A percentile compares a stretch with the other conserved stretches of the same genome.
Conservation (phyloP, 2,888 invertebrate species). For the Plagodis pulveraria region DNA sequence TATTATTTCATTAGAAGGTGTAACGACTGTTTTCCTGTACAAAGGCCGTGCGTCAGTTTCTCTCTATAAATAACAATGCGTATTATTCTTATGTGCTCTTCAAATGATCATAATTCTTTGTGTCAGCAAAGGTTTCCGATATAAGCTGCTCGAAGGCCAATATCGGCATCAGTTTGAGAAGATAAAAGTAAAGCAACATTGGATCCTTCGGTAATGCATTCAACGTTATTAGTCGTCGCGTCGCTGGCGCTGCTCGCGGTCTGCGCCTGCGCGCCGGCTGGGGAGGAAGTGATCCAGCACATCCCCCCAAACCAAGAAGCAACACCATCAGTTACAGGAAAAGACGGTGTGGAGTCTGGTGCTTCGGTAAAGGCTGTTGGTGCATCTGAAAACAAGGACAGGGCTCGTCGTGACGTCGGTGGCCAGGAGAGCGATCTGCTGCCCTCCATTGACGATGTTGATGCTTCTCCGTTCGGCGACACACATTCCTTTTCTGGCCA, state of each 20-base stretch:
- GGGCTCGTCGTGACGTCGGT: slow-evolving; percentile 62
- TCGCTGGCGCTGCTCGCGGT: slow-evolving; percentile 72
- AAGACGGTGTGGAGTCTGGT: slow-evolving; percentile 72
- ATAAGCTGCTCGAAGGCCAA: slow-evolving; percentile 50
- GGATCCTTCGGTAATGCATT: slow-evolving; percentile 76
- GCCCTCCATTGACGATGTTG: slow-evolving; percentile 63
- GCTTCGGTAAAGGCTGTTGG: slow-evolving; percentile 72
- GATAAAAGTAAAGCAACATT: slow-evolving; percentile 63
- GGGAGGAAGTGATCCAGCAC: slow-evolving; percentile 72
- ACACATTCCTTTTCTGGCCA: slow-evolving; percentile 62
- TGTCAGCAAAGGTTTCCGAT: slow-evolving; percentile 61
- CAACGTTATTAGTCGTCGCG: slow-evolving; percentile 73
- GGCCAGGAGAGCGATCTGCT: slow-evolving; percentile 73
- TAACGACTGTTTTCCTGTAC: slow-evolving; percentile 37
- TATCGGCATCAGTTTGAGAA: slow-evolving; percentile 46
- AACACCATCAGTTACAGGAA: slow-evolving; percentile 79
- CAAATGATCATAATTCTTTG: slow-evolving; percentile 66
- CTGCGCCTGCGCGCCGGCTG: slow-evolving; percentile 70
- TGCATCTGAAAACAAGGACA: slow-evolving; percentile 57
- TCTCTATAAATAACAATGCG: slow-evolving; percentile 62
- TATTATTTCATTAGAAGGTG: neutral
- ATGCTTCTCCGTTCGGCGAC: slow-evolving; percentile 68
- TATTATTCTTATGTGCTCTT: slow-evolving; percentile 61
- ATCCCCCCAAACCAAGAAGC: slow-evolving; percentile 69
- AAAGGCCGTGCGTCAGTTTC: slow-evolving; percentile 64